Percentiles rank a stretch among this genome's conserved stretches.
Conservation (phyloP, 1,140 invertebrate species). For the Drosophila miranda region DNA sequence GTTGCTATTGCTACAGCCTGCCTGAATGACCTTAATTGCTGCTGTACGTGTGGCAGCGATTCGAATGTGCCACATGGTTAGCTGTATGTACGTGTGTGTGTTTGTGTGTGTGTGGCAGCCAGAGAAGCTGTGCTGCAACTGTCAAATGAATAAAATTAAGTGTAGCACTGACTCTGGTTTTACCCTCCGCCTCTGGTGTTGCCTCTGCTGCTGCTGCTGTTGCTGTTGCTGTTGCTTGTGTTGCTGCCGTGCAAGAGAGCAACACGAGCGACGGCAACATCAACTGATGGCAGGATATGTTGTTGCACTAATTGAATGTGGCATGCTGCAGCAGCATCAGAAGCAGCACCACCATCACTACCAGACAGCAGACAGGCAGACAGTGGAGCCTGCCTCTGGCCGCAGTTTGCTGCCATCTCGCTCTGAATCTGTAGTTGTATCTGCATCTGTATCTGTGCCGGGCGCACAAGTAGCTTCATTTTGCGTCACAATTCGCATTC, state of each 20-base stretch:
- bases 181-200: slow-evolving; percentile 32
- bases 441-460: slow-evolving; percentile 49
- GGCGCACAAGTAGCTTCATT: slow-evolving; percentile 78
- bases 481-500: slow-evolving; percentile 72
- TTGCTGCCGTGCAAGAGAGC: slow-evolving; percentile 48
- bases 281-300: slow-evolving; percentile 76
- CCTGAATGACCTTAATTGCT: slow-evolving; percentile 75
- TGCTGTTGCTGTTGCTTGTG: slow-evolving; percentile 22
- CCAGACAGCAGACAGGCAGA: slow-evolving; percentile 4
- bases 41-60: slow-evolving; percentile 71
- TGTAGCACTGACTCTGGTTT: slow-evolving; percentile 60
- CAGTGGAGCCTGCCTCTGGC: slow-evolving; percentile 16
- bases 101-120: slow-evolving; percentile 36
- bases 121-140: slow-evolving; percentile 64
- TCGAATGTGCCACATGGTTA: slow-evolving; percentile 43
- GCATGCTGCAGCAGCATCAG: slow-evolving; percentile 62
- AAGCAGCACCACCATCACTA: slow-evolving; percentile 24
- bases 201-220: slow-evolving; percentile 9
- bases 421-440: slow-evolving; percentile 30
- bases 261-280: slow-evolving; percentile 37
- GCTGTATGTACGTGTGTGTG: slow-evolving; percentile 1
- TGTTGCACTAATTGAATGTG: slow-evolving; percentile 81
- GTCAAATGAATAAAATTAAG: slow-evolving; percentile 81
- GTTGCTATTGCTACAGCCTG: slow-evolving; percentile 30
- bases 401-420: slow-evolving; percentile 36